Conservation (phyloP, 2,797 vertebrate genomes). For the Helicolenus hilgendorfi region DNA sequence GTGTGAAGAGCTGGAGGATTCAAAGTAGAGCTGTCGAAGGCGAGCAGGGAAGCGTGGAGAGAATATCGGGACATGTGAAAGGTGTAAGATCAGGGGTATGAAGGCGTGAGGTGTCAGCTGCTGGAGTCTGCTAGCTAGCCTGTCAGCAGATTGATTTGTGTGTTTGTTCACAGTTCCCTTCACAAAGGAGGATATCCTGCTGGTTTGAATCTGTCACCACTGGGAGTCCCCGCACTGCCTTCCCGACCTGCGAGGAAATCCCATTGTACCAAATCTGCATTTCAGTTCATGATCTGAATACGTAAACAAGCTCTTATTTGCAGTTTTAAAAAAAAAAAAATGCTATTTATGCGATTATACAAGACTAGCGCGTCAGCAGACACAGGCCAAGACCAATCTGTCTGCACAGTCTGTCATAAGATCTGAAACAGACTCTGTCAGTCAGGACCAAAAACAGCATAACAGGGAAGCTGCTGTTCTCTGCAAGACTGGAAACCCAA, state of each 20-base stretch:
- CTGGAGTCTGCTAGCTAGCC: constrained; percentile 9
- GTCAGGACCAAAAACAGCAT: not conserved
- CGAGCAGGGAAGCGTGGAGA: not conserved
- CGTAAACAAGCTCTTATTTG: not conserved
- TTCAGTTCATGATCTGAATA: constrained; percentile 3
- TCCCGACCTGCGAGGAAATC: constrained; percentile 8
- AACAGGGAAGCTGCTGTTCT: not conserved
- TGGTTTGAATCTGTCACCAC: constrained; percentile 32
- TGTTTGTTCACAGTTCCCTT: constrained; percentile 43
- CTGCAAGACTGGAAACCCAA: not conserved
- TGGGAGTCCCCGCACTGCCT: constrained; percentile 29
- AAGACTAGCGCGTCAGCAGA: not conserved
- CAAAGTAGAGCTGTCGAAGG: not conserved
- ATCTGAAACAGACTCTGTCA: not conserved
- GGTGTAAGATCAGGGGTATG: not conserved
- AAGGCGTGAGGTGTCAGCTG: not conserved
- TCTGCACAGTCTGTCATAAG: not conserved
- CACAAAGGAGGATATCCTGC: constrained; percentile 16
- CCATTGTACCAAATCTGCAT: not conserved
- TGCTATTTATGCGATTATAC: not conserved
- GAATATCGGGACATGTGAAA: not conserved
- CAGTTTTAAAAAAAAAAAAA: not conserved
- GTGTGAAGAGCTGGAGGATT: not conserved
- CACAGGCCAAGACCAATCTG: not conserved
- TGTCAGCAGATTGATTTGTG: constrained; percentile 29